A percentile compares a stretch with the other conserved stretches of the same genome.
These are phyloP conservation scores for Brachionus angularis DNA, from an alignment of 1,140 invertebrate species.

Conservation along the genomic window DNA sequence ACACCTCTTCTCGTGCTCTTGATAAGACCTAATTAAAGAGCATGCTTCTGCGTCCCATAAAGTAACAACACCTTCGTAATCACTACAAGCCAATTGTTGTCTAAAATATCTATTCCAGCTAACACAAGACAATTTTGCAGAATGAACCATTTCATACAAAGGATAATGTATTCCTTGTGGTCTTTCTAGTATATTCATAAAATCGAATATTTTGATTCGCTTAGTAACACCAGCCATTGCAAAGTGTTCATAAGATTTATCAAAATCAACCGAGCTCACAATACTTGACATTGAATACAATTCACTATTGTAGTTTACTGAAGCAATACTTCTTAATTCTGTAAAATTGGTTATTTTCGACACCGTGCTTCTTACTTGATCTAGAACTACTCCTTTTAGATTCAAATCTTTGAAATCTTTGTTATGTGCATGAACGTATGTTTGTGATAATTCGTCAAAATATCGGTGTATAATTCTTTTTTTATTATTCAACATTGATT, in stretches of 20 bases:
- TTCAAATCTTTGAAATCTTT: conserved; percentile 64
- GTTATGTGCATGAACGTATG: conserved; percentile 73
- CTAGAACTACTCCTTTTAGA: conserved; percentile 61
- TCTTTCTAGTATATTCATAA: conserved; percentile 75
- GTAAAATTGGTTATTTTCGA: conserved; percentile 81
- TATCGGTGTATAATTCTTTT: conserved; percentile 72
- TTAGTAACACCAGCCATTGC: conserved; percentile 93
- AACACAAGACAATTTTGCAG: conserved; percentile 88
- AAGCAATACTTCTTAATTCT: conserved; percentile 73
- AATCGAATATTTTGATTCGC: conserved; percentile 77
- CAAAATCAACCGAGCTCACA: conserved; percentile 82
- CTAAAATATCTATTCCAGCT: conserved; percentile 92
- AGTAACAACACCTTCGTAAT: conserved; percentile 88
- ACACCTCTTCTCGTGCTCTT: conserved; percentile 90
- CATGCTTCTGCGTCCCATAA: conserved; percentile 83
- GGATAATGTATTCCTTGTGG: conserved; percentile 85
- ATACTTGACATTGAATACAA: conserved; percentile 83
- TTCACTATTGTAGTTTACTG: conserved; percentile 83
- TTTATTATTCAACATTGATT: conserved; percentile 63
- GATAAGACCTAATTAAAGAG: conserved; percentile 58
- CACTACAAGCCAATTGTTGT: conserved; percentile 79
- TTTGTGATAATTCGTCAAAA: conserved; percentile 82
- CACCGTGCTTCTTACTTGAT: conserved; percentile 78
- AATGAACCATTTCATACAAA: conserved; percentile 83
- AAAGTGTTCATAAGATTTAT: conserved; percentile 92